Conservation (phyloP, 2,113 vertebrate genomes). For the Tragelaphus imberbis region DNA sequence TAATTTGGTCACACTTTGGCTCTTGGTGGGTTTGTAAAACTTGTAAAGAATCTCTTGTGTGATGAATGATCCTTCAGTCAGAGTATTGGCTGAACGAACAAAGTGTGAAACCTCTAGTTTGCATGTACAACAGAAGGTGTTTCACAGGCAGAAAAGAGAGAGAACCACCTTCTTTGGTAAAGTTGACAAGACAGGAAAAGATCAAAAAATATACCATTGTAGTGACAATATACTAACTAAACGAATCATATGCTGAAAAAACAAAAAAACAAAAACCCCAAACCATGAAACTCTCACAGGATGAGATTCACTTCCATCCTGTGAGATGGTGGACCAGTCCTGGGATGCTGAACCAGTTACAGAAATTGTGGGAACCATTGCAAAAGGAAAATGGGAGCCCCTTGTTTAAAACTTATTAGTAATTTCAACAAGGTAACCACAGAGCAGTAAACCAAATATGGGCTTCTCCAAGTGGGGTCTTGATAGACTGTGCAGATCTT, state of each 20-base stretch:
- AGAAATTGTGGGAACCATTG: background rate
- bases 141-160: conserved; percentile 72
- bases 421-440: background rate
- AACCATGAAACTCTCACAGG: background rate
- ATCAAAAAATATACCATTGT: background rate
- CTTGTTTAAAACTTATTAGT: background rate
- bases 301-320: background rate
- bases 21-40: conserved; percentile 64
- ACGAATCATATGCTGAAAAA: background rate
- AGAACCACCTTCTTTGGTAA: conserved; percentile 54
- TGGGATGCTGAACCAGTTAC: background rate
- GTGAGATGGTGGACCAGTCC: background rate
- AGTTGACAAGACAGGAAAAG: conserved; percentile 48
- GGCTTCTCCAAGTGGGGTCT: background rate
- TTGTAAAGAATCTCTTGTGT: conserved; percentile 45
- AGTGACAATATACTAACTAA: conserved; percentile 25
- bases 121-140: conserved; percentile 70
- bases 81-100: conserved; percentile 49
- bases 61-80: conserved; percentile 55
- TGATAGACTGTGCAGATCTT: background rate
- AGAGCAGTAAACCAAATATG: background rate
- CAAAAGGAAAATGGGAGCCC: background rate
- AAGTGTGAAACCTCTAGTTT: conserved; percentile 82
- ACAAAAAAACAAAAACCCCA: background rate
- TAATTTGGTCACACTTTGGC: conserved; percentile 51